A percentile compares a stretch with the other conserved stretches of the same genome.
These are phyloP conservation scores for Clupea harengus DNA, from an alignment of 2,113 vertebrate genomes.

Conservation along the genomic window DNA sequence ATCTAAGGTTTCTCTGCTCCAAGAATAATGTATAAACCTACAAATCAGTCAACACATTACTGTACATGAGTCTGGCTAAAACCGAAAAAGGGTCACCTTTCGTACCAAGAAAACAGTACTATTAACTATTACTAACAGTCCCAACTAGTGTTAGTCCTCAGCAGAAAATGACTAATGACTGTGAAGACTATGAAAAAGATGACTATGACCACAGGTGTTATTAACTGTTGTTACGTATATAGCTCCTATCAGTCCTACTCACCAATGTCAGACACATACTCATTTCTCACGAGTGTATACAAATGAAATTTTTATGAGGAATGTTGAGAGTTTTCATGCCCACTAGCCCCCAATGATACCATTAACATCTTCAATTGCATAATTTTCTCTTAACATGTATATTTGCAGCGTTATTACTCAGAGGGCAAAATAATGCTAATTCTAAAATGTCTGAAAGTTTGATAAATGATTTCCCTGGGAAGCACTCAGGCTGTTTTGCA, in stretches of 20 bases:
- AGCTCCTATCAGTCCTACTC: not conserved
- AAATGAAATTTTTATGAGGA: not conserved
- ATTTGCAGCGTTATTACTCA: not conserved
- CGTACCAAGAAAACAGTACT: not conserved
- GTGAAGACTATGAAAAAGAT: not conserved
- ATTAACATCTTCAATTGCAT: not conserved
- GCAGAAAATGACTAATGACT: not conserved
- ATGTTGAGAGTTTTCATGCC: not conserved
- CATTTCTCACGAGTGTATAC: not conserved
- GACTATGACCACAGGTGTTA: not conserved
- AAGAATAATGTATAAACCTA: no score
- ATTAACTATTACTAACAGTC: not conserved
- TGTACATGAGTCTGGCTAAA: not conserved
- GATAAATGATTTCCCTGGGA: not conserved
- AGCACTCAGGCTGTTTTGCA: not conserved
- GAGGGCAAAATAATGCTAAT: not conserved
- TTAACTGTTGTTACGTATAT: not conserved
- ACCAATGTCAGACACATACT: not conserved
- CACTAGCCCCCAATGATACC: not conserved
- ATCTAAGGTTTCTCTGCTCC: no score
- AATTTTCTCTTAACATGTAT: not conserved
- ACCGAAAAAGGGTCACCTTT: not conserved
- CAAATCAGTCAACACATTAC: not conserved
- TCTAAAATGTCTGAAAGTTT: not conserved
- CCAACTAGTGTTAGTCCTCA: not conserved